phyloP scores from a whole-genome alignment of 2,797 vertebrate genomes.

The Scleropages formosus region DNA sequence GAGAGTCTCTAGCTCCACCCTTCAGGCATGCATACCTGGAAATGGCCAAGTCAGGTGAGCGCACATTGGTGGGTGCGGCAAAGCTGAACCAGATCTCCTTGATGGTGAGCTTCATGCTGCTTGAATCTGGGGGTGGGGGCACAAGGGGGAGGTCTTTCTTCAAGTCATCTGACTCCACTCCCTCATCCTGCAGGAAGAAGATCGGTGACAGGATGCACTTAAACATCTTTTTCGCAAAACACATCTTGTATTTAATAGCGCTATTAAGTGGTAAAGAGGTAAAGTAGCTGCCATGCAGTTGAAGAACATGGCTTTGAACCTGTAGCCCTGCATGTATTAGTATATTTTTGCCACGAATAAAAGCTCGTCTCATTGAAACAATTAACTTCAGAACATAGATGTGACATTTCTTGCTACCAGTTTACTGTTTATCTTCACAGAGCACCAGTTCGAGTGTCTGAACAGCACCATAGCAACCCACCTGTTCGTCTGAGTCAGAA shows the following conservation, averaged over 20 bases:
- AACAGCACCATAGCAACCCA: slow-evolving; percentile 40
- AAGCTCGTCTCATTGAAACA: no score
- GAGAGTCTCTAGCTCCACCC: no score
- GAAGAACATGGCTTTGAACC: no score
- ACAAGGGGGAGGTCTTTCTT: slow-evolving; percentile 95
- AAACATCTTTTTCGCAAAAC: background rate
- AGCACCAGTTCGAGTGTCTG: no score
- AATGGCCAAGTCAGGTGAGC: slow-evolving; percentile 81
- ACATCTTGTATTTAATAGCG: no score
- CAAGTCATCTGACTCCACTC: slow-evolving; percentile 95
- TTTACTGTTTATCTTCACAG: no score
- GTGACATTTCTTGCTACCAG: no score
- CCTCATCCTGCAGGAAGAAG: slow-evolving; percentile 81
- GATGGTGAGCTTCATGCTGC: slow-evolving; percentile 97
- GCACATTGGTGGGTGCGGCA: slow-evolving; percentile 94
- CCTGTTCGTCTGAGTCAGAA: slow-evolving; percentile 94
- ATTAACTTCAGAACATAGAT: no score
- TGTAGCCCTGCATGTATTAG: no score
- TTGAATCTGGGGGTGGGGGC: slow-evolving; percentile 95
- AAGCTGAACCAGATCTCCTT: slow-evolving; percentile 99
- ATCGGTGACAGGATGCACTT: background rate
- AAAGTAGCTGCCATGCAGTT: no score
- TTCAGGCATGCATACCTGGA: slow-evolving; percentile 73
- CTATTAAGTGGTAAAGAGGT: no score
- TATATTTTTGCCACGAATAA: no score